Percentiles rank a stretch among this genome's conserved stretches.
Evolutionary conservation across 2,888 invertebrate genomes (phyloP).

Genomic region (Mythimna vitellina): DNA sequence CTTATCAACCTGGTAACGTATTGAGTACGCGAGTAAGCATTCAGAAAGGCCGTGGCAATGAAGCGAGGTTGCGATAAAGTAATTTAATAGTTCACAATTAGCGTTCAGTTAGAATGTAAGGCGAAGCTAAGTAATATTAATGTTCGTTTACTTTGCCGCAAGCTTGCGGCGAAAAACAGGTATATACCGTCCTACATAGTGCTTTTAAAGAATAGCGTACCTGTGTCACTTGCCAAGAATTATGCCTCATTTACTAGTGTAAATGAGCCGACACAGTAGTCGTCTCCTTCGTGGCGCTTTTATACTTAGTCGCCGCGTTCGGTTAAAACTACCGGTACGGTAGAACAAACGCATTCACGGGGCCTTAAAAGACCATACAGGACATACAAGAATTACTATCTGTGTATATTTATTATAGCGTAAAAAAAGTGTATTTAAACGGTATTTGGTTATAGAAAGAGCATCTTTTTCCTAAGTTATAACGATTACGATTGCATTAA

Average conservation of each 20-base stretch:
- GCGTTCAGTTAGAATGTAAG: slow-evolving; percentile 18
- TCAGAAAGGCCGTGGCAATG: slow-evolving; percentile 5
- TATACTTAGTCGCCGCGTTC: too few relatives aligned
- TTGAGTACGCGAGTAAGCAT: background rate
- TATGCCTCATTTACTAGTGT: background rate
- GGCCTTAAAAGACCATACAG: too few relatives aligned
- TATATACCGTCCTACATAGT: background rate
- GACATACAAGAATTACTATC: too few relatives aligned
- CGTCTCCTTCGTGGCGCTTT: too few relatives aligned
- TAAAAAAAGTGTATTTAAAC: too few relatives aligned
- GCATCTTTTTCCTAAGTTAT: too few relatives aligned
- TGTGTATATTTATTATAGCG: too few relatives aligned
- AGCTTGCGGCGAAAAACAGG: slow-evolving; percentile 10
- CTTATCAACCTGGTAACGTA: background rate
- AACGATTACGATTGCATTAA: too few relatives aligned
- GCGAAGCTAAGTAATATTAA: slow-evolving; percentile 19
- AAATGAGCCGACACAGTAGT: too few relatives aligned
- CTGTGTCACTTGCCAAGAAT: background rate
- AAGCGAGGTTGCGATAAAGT: slow-evolving; percentile 18
- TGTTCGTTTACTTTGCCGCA: slow-evolving; percentile 25
- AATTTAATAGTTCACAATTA: slow-evolving; percentile 39
- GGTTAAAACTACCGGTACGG: too few relatives aligned
- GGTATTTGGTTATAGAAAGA: too few relatives aligned
- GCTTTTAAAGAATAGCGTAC: background rate
- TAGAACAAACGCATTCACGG: too few relatives aligned